Conservation (phyloP, 2,113 vertebrate species). For the Scartelaos histophorus region DNA sequence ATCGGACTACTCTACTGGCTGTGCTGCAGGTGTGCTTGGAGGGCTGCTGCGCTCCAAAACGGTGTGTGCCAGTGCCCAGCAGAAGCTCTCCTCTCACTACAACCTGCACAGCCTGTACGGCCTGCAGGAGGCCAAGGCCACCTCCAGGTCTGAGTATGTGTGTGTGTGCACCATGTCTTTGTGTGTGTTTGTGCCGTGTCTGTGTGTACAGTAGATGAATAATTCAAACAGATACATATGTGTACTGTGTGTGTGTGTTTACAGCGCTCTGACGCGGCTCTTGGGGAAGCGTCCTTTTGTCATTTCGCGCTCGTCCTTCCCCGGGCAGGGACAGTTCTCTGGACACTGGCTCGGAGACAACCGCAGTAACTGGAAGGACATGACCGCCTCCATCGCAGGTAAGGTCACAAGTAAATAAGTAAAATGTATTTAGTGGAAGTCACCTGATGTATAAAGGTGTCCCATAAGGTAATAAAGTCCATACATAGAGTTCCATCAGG, state of each 20-base stretch:
- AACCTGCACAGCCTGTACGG: slow-evolving; percentile 72
- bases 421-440: too few species aligned
- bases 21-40: slow-evolving; percentile 56
- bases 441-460: too few species aligned
- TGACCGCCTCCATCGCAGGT: slow-evolving; percentile 85
- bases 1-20: too few species aligned
- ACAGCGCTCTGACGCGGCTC: slow-evolving; percentile 82
- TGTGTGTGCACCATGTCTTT: slow-evolving; percentile 38
- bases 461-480: too few species aligned
- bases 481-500: too few species aligned
- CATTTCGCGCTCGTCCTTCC: slow-evolving; percentile 89
- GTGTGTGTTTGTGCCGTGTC: slow-evolving; percentile 33
- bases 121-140: slow-evolving; percentile 70
- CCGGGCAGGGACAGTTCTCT: slow-evolving; percentile 86
- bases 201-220: not conserved
- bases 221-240: too few species aligned
- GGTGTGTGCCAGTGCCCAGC: slow-evolving; percentile 60
- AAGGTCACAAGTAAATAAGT: not conserved
- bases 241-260: not conserved
- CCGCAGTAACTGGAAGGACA: slow-evolving; percentile 85
- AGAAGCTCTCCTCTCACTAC: slow-evolving; percentile 67
- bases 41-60: slow-evolving; percentile 65
- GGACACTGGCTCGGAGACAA: slow-evolving; percentile 93
- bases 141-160: slow-evolving; percentile 47
- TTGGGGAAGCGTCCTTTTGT: slow-evolving; percentile 81